These are phyloP conservation scores for Illadopsis cleaveri DNA, from an alignment of 2,113 vertebrate species.

Conservation along the genomic window DNA sequence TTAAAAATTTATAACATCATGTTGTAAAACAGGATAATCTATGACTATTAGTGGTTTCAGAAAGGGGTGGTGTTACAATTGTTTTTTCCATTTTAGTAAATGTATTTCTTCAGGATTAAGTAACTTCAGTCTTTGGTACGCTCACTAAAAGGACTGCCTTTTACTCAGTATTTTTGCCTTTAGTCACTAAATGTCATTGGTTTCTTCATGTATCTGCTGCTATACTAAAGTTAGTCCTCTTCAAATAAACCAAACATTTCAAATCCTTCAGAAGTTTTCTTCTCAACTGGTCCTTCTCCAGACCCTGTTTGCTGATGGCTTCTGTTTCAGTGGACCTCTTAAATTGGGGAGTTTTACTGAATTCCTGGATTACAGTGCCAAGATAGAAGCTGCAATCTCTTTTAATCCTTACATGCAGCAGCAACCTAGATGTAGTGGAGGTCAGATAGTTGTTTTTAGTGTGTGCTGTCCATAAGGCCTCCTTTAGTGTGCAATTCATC, in stretches of 20 bases:
- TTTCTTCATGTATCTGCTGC: background rate
- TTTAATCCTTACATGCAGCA: background rate
- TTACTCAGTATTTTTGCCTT: background rate
- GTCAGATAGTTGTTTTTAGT: background rate
- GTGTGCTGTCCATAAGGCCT: background rate
- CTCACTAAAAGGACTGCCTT: background rate
- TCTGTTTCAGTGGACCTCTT: background rate
- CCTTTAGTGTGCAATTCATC: background rate
- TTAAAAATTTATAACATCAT: background rate
- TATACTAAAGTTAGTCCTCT: background rate
- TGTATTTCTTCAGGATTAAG: background rate
- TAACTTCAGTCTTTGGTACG: background rate
- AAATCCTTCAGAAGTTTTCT: background rate
- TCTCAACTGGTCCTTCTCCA: background rate
- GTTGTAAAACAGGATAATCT: background rate
- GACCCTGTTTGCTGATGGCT: background rate
- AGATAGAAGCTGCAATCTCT: background rate
- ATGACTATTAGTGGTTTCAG: background rate
- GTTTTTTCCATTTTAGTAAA: background rate
- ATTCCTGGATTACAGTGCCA: background rate
- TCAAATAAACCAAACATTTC: background rate
- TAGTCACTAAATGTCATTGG: background rate
- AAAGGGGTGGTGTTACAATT: background rate
- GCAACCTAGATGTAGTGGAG: background rate
- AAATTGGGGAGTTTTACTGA: background rate